These are phyloP conservation scores for Leptobrachium leishanense DNA, from an alignment of 2,113 vertebrate species.

Conservation along the genomic window DNA sequence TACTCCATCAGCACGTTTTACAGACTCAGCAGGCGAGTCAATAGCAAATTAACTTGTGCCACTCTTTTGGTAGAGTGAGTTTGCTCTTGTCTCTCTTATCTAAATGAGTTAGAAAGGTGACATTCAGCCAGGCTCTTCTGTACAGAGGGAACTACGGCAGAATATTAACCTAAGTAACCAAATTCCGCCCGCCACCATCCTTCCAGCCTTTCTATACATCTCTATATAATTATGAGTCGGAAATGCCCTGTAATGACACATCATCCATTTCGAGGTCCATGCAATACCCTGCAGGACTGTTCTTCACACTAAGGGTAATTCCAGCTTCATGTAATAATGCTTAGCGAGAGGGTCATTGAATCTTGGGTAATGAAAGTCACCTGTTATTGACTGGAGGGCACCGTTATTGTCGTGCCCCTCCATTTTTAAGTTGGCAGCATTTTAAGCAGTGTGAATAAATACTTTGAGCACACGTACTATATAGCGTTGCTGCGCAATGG, in stretches of 20 bases:
- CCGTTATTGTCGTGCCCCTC: not conserved
- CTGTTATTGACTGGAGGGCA: slow-evolving; percentile 20
- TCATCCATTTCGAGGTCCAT: slow-evolving; percentile 23
- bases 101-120: slow-evolving; percentile 43
- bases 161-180: not conserved
- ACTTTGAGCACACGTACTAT: not conserved
- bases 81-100: slow-evolving; percentile 38
- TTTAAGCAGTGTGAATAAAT: slow-evolving; percentile 17
- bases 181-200: not conserved
- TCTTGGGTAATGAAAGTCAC: slow-evolving; percentile 26
- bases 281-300: slow-evolving; percentile 22
- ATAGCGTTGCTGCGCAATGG: not conserved
- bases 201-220: not conserved
- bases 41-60: slow-evolving; percentile 36
- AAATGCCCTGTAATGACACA: slow-evolving; percentile 22
- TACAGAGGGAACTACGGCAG: not conserved
- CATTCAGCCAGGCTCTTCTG: slow-evolving; percentile 16
- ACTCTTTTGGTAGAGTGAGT: slow-evolving; percentile 21
- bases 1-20: slow-evolving; percentile 40
- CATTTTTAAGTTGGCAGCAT: slow-evolving; percentile 10
- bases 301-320: slow-evolving; percentile 35
- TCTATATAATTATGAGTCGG: not conserved
- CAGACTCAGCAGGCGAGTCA: slow-evolving; percentile 32
- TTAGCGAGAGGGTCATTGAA: slow-evolving; percentile 28
- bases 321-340: slow-evolving; percentile 13